Evolutionary conservation across 2,113 vertebrate genomes (phyloP), one percentile per base, ranked within the genome.

Genomic region (Panthera uncia): DNA sequence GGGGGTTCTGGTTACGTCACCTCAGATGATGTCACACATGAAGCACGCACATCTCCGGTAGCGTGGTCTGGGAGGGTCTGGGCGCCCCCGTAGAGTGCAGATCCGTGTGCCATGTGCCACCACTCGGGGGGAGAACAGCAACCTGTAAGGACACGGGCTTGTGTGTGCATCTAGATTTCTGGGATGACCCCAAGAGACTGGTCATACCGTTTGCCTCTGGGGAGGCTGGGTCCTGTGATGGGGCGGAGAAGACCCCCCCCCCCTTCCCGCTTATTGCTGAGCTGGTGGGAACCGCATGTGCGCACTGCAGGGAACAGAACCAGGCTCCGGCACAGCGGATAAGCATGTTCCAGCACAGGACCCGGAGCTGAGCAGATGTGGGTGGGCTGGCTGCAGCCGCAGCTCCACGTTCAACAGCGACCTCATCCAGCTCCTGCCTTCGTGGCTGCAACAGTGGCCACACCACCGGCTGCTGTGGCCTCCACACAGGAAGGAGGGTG

Each of bases 291-390:
- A 4, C 6, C 1, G 52, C 14, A 2, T 1, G 1, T 25, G 52
- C 16, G 36, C 69, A 3, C 41, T 15, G 10, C 27, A 15, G 86
- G 69, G 13, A 2, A 14, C 19, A 65, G 87, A 63, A 5, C 50
- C 31, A 15, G 52, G 13, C 52, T 11, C 11, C 8, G 31, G 25
- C 13, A 0, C 10, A 9, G 9, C 8, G 5, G 5, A 14, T 19
- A 18, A 1, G 29, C 0, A 0, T 15, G 48, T 33, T 57, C 68
- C 1, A 0, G 61, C 45, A 2, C 1, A 4, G 33, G 36, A 19
- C 41, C 63, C 0, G 0, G 36, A 25, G 84, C 68, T 21, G 3
- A 27, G 27, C 52, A 16, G 33, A 52, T 0, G 4, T 0, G 9
- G 27, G 48, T n/a, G 18, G 21, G 29, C 41, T 0, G 21, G 45